Evolutionary conservation across 1,140 invertebrate species (phyloP).

Genomic region (Magallana ariakensis): DNA sequence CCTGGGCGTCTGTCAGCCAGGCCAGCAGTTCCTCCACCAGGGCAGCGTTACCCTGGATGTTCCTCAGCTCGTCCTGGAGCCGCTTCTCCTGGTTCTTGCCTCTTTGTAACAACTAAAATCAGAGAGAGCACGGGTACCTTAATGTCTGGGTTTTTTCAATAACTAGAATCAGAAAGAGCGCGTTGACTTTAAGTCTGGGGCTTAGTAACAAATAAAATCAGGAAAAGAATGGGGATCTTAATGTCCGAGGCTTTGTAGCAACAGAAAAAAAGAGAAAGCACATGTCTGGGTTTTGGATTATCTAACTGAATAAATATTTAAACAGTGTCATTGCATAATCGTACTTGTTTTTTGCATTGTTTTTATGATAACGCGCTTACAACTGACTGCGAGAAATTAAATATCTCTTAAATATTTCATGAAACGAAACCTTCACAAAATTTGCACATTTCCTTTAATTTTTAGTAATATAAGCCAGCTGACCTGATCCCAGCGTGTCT

Average conservation of each 20-base stretch:
- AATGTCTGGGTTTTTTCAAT: constrained; percentile 47
- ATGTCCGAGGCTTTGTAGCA: no score
- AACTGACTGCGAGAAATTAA: no score
- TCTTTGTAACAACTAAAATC: constrained; percentile 70
- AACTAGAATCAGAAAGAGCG: constrained; percentile 58
- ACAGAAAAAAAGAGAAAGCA: no score
- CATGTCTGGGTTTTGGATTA: no score
- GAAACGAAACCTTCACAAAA: no score
- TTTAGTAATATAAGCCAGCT: neutral
- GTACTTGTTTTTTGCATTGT: no score
- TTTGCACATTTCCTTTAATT: no score
- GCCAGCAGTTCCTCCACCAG: constrained; percentile 94
- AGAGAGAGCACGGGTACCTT: neutral
- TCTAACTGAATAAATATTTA: no score
- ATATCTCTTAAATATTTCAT: no score
- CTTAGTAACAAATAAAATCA: constrained; percentile 69
- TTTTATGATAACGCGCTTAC: no score
- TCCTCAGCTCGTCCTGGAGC: constrained; percentile 87
- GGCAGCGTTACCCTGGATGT: constrained; percentile 81
- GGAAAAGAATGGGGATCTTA: neutral
- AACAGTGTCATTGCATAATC: no score
- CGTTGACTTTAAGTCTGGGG: no score
- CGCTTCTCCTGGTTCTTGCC: constrained; percentile 88
- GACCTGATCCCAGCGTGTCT: constrained; percentile 90
- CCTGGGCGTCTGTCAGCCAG: constrained; percentile 94